Evolutionary conservation across 2,888 invertebrate species (phyloP), one percentile per base, ranked within the genome.

Genomic region (Dasypogon diadema): DNA sequence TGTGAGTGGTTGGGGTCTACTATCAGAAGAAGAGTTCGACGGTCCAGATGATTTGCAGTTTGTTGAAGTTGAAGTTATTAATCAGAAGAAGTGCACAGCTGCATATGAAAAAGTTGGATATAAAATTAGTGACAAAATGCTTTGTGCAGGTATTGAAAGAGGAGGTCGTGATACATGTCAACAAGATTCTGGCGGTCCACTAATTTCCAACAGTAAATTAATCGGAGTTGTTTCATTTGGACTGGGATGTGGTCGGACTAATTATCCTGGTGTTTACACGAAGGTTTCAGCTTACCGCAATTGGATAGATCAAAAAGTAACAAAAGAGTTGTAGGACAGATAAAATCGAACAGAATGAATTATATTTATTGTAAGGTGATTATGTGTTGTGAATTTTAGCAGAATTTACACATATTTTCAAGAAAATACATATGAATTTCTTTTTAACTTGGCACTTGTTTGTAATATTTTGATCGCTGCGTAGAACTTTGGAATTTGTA

Each of bases 1-100:
- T 14, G 68, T 78, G 0, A 75, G 72, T 70, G 79, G 79, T 60
- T 79, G 79, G 79, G 79, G 79, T 18, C 14, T 48, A 22, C 21
- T 65, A 16, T 5, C 42, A 1, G 18, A 14, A 82, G 76, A 81
- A 79, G 81, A 81, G 18, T 83, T 82, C 10, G 4, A 34, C 0
- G 76, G 78, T 2, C 81, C 83, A 24, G 60, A 51, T 12, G 10
- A 51, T 10, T 79, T 85, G 1, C 89, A 89, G 82, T 86, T 82
- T 65, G 88, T 87, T 0, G 42, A 83, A 12, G 84, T 89, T 0
- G 84, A 86, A 0, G 87, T 87, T 80, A 85, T 88, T 1, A 85
- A 81, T 76, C 81, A 85, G 0, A 76, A 80, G 0, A 79, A 80
- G 0, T 90, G 89, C 76, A 79, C 77, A 1, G 72, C 78, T 0